Evolutionary conservation across 1,140 invertebrate species (phyloP), one percentile per base, ranked within the genome.

Genomic region (Brachionus koreanus): DNA sequence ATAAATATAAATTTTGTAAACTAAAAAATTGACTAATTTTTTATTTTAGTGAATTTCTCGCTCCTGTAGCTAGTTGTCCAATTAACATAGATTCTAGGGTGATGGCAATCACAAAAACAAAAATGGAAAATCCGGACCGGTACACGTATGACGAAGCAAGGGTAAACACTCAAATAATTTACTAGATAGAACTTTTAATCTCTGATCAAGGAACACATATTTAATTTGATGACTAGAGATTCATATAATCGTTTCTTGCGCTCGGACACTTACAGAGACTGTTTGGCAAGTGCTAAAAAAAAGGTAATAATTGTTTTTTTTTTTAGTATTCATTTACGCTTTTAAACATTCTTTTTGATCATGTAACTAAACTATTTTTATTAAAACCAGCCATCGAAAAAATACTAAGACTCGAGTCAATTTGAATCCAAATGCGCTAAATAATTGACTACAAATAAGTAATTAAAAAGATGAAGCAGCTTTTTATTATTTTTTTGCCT

Each of bases 161-260:
- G 87, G 95, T 97, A 90, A 89, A 89, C 86, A 4, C 42, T n/a
- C 2, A 19, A 42, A 39, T 10, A 25, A 35, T 16, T 25, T 46
- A 25, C 7, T 6, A 7, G 7, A 6, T 25, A 19, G 13, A n/a
- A 13, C 4, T 35, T 3, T 72, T 33, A 13, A 16, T 65, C 75
- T 23, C 88, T 89, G 52, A 89, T 33, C 37, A 16, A 97, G 94
- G 95, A 96, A 7, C 97, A 99, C 89, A 96, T 99, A 35, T 99
- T 98, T 89, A 96, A 98, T 87, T 90, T 99, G 82, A 99, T 99
- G 98, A 98, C 98, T 87, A 97, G 94, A 85, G 98, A 99, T 88
- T 97, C 94, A 85, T 99, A 99, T 87, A 96, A 95, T 49, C 91
- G 98, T 83, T 99, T 98, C 88, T 90, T 99, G 77, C 92, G 97